A percentile compares a stretch with the other conserved stretches of the same genome.
These are phyloP conservation scores for Bambusicola thoracicus DNA, from an alignment of 2,113 vertebrate genomes.

Conservation along the genomic window DNA sequence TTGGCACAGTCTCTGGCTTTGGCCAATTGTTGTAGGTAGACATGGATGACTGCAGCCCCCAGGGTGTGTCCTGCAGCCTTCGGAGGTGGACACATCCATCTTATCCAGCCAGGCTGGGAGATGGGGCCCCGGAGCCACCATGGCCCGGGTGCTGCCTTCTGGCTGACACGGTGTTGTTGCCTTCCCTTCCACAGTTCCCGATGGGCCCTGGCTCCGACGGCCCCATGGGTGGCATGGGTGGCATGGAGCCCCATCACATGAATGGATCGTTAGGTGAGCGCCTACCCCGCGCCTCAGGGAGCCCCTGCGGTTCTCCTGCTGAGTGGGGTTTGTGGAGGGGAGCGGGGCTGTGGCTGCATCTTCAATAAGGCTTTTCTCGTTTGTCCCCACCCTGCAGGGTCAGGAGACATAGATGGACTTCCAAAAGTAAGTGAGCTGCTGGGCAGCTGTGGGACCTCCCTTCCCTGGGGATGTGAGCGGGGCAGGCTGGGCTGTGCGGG, in stretches of 20 bases:
- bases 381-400: conserved; percentile 78
- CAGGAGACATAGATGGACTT: conserved; percentile 98
- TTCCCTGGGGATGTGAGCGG: accelerated
- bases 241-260: conserved; percentile 99
- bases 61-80: accelerated
- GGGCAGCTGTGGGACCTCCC: background rate
- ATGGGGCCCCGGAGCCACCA: accelerated
- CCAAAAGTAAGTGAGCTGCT: conserved; percentile 88
- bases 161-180: background rate
- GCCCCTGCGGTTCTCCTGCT: accelerated
- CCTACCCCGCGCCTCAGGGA: accelerated
- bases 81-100: accelerated
- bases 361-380: background rate
- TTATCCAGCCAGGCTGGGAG: accelerated
- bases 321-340: accelerated
- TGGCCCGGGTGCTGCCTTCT: background rate
- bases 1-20: background rate
- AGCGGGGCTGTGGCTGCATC: accelerated
- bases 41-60: accelerated
- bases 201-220: conserved; percentile 98
- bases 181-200: conserved; percentile 85
- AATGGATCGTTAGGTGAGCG: conserved; percentile 90
- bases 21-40: background rate
- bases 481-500: background rate
- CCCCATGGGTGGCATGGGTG: conserved; percentile 97